Conservation (phyloP, 2,888 invertebrate genomes). For the Gibbula magus region DNA sequence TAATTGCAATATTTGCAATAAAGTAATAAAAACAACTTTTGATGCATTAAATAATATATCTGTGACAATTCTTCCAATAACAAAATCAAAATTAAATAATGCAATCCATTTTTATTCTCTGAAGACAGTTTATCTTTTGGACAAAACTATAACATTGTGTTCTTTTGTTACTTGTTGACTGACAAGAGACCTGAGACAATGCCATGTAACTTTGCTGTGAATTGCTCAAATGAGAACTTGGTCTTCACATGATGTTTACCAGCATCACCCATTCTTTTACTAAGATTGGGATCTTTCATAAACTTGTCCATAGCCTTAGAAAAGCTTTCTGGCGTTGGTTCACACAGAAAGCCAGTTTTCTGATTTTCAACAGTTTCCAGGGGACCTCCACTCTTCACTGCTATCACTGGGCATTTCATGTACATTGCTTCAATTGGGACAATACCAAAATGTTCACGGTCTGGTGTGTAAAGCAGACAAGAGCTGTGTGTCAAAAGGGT, state of each 20-base stretch:
- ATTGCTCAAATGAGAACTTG: conserved; percentile 89
- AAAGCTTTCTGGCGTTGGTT: conserved; percentile 82
- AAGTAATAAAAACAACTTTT: too few species aligned
- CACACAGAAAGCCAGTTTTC: conserved; percentile 75
- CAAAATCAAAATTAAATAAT: too few species aligned
- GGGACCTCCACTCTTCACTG: conserved; percentile 96
- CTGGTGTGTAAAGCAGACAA: conserved; percentile 94
- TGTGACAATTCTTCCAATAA: too few species aligned
- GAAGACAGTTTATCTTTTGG: too few species aligned
- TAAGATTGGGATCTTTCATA: conserved; percentile 80
- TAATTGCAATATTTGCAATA: too few species aligned
- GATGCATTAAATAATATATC: too few species aligned
- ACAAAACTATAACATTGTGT: too few species aligned
- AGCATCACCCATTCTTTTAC: conserved; percentile 83
- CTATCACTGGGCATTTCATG: conserved; percentile 92
- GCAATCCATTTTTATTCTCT: too few species aligned
- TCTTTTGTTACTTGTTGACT: not conserved
- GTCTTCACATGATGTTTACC: conserved; percentile 85
- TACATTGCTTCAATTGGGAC: conserved; percentile 99
- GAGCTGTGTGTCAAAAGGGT: conserved; percentile 85
- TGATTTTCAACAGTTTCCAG: conserved; percentile 86
- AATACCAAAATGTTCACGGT: conserved; percentile 98
- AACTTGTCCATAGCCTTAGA: conserved; percentile 85
- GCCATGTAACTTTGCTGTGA: conserved; percentile 75
- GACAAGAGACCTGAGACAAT: conserved; percentile 48